Evolutionary conservation across 2,888 invertebrate genomes (phyloP), one percentile per base, ranked within the genome.

Genomic region (Plagiodera versicolora): DNA sequence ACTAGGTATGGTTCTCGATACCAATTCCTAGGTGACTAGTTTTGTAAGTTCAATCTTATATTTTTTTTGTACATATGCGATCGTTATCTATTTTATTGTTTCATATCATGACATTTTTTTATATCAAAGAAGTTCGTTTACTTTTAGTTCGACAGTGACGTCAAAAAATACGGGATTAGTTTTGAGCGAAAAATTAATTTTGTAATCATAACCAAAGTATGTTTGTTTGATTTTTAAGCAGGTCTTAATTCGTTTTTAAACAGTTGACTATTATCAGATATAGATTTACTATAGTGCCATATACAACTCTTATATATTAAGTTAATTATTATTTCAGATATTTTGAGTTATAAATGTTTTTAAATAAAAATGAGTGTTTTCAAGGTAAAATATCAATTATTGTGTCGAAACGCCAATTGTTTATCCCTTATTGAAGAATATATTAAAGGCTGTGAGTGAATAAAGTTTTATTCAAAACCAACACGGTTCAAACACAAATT

Each of bases 1-100:
- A 60, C 69, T 80, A 46, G 77, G 70, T 20, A 50, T 68, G 14
- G 64, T 60, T 6, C 48, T 64, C 4, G 63, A 65, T 16, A 48
- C 59, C 1, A 58, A 64, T 11, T 46, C 62, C 20, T 62, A 63
- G 50, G 30, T 11, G 14, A 17, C 11, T 46, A 30, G 30, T 19
- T 51, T 4, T 35, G 50, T 35, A 18, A 47, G 14, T 6, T 11
- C 3, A 10, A 5, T 20, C n/a, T 51, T 3, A 5, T 30, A 16
- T 17, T 8, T 50, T 30, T 30, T 39, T 5, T 6, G 24, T 24
- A 6, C 24, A 24, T 24, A 6, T 24, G 24, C 6, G 3, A 24
- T 24, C 6, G 6, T 24, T 24, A 5, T 24, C 6, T 24, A 24
- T 24, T 24, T 24, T 24, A 24, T 24, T 6, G 24, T 24, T 24